These are phyloP conservation scores for Callimorpha dominula DNA, from an alignment of 2,888 invertebrate genomes.

Conservation along the genomic window DNA sequence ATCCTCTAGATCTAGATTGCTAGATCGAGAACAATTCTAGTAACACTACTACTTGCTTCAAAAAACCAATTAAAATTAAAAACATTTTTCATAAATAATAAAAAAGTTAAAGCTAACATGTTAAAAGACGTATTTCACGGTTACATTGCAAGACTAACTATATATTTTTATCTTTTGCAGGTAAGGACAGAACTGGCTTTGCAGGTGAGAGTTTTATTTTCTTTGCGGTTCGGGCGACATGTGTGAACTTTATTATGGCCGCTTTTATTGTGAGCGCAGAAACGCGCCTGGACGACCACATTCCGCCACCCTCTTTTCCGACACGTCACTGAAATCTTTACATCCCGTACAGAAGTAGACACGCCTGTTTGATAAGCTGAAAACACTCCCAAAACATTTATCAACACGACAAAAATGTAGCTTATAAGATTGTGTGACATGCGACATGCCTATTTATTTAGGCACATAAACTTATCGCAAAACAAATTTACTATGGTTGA, in stretches of 20 bases:
- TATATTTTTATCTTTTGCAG: conserved; percentile 75
- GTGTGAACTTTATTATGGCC: conserved; percentile 78
- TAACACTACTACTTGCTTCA: neutral
- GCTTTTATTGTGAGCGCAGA: conserved; percentile 68
- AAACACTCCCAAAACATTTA: conserved; percentile 36
- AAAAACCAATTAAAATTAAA: no score
- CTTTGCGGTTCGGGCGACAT: conserved; percentile 70
- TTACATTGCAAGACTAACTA: conserved; percentile 58
- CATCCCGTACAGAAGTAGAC: conserved; percentile 32
- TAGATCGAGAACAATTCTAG: neutral
- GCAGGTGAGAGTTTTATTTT: conserved; percentile 75
- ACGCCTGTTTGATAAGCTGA: conserved; percentile 35
- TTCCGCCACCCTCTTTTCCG: conserved; percentile 47
- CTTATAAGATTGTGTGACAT: conserved; percentile 30
- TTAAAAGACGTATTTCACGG: conserved; percentile 38
- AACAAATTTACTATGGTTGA: conserved; percentile 66
- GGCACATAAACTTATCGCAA: conserved; percentile 64
- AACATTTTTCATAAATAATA: neutral
- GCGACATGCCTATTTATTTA: conserved; percentile 62
- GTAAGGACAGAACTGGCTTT: conserved; percentile 70
- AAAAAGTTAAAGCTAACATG: conserved; percentile 8
- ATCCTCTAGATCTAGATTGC: neutral
- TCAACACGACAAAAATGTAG: conserved; percentile 42
- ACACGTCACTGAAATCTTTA: conserved; percentile 59
- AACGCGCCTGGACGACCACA: conserved; percentile 52